These are phyloP conservation scores for Emydura subglobosa DNA, from an alignment of 2,113 vertebrate genomes.

Conservation along the genomic window DNA sequence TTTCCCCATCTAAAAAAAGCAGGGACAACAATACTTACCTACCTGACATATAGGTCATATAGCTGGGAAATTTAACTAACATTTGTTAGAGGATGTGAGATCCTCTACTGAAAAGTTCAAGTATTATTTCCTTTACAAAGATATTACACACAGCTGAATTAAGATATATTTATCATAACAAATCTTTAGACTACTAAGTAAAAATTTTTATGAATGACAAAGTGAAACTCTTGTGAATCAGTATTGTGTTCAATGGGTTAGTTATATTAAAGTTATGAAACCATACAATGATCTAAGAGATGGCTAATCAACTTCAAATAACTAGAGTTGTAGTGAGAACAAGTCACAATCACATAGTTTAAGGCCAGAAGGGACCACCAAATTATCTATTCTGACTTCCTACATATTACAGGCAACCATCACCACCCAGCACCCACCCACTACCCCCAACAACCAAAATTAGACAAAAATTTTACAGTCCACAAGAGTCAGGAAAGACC, in stretches of 20 bases:
- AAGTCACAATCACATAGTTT: background rate
- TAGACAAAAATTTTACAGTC: background rate
- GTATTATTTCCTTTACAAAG: background rate
- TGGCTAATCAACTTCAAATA: background rate
- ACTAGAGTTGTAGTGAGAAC: background rate
- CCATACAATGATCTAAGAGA: background rate
- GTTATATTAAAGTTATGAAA: background rate
- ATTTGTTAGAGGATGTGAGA: background rate
- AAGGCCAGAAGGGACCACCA: background rate
- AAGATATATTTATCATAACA: background rate
- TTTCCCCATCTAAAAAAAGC: background rate
- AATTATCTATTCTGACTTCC: background rate
- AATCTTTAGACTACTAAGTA: background rate
- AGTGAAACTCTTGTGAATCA: no score
- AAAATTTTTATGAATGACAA: no score
- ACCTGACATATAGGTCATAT: background rate
- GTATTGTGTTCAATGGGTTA: background rate
- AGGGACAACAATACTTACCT: background rate
- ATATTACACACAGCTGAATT: background rate
- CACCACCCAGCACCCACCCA: background rate
- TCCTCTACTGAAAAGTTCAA: background rate
- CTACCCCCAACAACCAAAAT: background rate
- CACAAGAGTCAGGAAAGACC: background rate
- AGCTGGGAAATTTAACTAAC: background rate
- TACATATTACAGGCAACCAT: background rate